These are phyloP conservation scores for Poeciliopsis retropinna DNA, from an alignment of 2,113 vertebrate species.

Conservation along the genomic window DNA sequence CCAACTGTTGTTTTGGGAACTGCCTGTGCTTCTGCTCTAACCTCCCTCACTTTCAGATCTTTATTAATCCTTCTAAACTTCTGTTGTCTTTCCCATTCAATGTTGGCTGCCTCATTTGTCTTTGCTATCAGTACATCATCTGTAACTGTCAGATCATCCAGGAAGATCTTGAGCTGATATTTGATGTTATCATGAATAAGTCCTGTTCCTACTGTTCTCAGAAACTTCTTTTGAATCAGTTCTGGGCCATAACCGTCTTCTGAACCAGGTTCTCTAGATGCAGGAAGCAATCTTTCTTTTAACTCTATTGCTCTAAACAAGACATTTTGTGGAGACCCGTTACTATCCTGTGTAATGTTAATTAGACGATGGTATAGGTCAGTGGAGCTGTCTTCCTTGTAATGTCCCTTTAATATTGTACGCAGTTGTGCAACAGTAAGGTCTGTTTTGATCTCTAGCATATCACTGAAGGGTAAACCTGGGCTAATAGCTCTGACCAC, in stretches of 20 bases:
- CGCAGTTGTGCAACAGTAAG: not conserved
- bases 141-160: no score
- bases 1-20: not conserved
- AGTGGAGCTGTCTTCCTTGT: constrained; percentile 52
- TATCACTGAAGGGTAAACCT: constrained; percentile 11
- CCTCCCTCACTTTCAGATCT: constrained; percentile 18
- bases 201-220: constrained; percentile 16
- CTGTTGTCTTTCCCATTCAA: constrained; percentile 46
- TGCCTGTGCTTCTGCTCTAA: constrained; percentile 19
- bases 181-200: constrained; percentile 34
- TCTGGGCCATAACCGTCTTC: constrained; percentile 33
- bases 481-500: constrained; percentile 18
- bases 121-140: constrained; percentile 21
- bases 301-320: constrained; percentile 22
- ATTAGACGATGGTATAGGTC: constrained; percentile 28
- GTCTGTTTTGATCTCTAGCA: constrained; percentile 43
- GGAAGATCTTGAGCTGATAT: constrained; percentile 10
- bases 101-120: constrained; percentile 39
- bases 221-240: constrained; percentile 40
- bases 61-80: constrained; percentile 23
- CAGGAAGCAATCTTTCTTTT: constrained; percentile 24
- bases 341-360: constrained; percentile 22
- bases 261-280: constrained; percentile 11
- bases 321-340: constrained; percentile 40
- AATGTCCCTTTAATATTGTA: constrained; percentile 49